Base-by-base conservation (phyloP, 2,888 invertebrate species). In the Chrysolina oricalcia region DNA sequence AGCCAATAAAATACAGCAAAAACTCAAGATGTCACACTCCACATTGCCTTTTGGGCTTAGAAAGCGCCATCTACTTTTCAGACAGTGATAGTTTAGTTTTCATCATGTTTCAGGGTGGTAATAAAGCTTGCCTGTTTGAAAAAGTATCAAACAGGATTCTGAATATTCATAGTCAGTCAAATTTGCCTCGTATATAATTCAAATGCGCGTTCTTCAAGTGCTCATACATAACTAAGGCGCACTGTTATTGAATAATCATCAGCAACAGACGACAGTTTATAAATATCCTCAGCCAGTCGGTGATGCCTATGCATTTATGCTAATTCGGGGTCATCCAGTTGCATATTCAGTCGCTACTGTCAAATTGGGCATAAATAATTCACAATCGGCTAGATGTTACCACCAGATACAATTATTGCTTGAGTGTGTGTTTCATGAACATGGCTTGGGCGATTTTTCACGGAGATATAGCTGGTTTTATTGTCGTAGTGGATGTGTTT, bases 291-390 rank as follows among this genome's bases (percentile, higher is more conserved):
- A 6, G 48, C 48, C 66, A 59, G 23, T 27, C 10, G 27, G 11
- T 81, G 81, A 83, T 83, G 82, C 81, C 82, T 82, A 83, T 83
- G 82, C 82, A 84, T 84, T 82, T 83, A 84, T 84, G 83, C 78
- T 83, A 82, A 83, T 82, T 76, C 67, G 74, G 74, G 76, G 80
- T 77, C 78, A 79, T 75, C 67, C 43, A 81, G 81, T 83, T 82
- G 80, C 80, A 82, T 82, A 82, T 83, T 82, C 84, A 83, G 80
- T 82, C 81, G 73, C 74, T 72, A 78, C 70, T 80, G 81, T 82
- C 82, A 82, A 83, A 83, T 81, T 77, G 78, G 75, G 77, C 79
- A 78, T 79, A 82, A 79, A 81, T 83, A 82, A 83, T 82, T 80
- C 67, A 78, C 76, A 72, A 59, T 35, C 27, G 27, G 27, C 59